phyloP scores from a whole-genome alignment of 2,113 vertebrate genomes.

The Rhipidura dahli region DNA sequence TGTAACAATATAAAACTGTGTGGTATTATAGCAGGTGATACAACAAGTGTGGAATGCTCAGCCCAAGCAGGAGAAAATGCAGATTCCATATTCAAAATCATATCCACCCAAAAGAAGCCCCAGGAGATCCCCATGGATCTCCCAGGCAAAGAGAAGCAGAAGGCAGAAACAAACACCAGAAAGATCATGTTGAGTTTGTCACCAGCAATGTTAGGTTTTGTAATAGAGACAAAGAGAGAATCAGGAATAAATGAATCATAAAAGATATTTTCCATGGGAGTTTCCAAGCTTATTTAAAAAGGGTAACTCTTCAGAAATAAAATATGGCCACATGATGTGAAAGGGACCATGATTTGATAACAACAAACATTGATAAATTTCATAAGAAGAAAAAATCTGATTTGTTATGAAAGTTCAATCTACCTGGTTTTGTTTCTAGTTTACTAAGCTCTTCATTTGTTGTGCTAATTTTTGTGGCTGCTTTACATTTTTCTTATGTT shows the following conservation, averaged over 20 bases:
- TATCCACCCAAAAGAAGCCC: not conserved
- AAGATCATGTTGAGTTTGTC: not conserved
- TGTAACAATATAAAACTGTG: not conserved
- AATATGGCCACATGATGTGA: not conserved
- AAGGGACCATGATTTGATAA: not conserved
- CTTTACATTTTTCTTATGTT: not conserved
- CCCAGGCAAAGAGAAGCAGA: not conserved
- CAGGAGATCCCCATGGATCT: too few species aligned
- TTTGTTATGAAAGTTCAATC: not conserved
- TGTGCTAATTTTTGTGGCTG: not conserved
- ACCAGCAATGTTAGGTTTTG: not conserved
- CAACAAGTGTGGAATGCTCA: not conserved
- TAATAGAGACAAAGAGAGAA: not conserved
- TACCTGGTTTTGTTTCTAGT: not conserved
- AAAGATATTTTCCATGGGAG: not conserved
- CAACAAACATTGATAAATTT: not conserved
- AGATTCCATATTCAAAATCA: not conserved
- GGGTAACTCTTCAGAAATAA: not conserved
- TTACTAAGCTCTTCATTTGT: not conserved
- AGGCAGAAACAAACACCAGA: not conserved
- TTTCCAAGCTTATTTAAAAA: not conserved
- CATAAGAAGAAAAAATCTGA: not conserved
- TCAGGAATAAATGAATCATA: not conserved
- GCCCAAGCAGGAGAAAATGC: not conserved
- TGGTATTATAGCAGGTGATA: not conserved